phyloP scores from a whole-genome alignment of 2,888 invertebrate genomes.

The Rhingia campestris region DNA sequence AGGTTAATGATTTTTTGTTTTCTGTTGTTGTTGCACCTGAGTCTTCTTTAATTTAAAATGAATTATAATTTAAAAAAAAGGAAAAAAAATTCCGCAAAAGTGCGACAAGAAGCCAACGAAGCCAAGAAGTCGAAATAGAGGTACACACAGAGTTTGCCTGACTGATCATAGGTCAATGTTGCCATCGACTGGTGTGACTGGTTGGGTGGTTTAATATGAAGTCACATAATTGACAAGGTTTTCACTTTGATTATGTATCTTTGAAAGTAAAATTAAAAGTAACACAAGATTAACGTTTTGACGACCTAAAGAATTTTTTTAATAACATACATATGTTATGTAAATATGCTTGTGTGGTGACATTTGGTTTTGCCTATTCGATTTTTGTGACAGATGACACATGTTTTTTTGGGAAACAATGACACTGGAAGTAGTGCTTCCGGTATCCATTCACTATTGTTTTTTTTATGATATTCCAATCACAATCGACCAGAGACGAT shows the following conservation, averaged over 20 bases:
- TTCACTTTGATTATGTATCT: conserved; percentile 35
- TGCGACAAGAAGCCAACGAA: conserved; percentile 2
- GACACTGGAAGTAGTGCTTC: too few relatives aligned
- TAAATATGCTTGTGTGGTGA: too few relatives aligned
- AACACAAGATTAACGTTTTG: conserved; percentile 41
- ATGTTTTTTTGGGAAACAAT: too few relatives aligned
- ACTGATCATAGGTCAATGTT: too few relatives aligned
- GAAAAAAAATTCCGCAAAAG: not conserved
- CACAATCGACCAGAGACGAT: too few relatives aligned
- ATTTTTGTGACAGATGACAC: too few relatives aligned
- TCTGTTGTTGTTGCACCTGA: not conserved
- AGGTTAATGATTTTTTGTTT: conserved; percentile 11
- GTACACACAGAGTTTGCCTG: not conserved
- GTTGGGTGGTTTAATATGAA: conserved; percentile 37
- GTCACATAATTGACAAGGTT: conserved; percentile 45
- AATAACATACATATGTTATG: too few relatives aligned
- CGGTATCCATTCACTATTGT: too few relatives aligned
- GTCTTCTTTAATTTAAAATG: conserved; percentile 24
- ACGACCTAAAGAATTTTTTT: conserved; percentile 31
- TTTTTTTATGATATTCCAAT: too few relatives aligned
- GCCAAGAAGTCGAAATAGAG: not conserved
- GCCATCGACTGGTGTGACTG: conserved; percentile 8
- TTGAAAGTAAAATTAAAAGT: conserved; percentile 9
- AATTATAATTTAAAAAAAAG: not conserved
- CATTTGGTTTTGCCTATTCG: too few relatives aligned